Percentiles rank a stretch among this genome's conserved stretches.
Evolutionary conservation across 1,140 invertebrate species (phyloP).

Genomic region (Catajapyx aquilonaris): DNA sequence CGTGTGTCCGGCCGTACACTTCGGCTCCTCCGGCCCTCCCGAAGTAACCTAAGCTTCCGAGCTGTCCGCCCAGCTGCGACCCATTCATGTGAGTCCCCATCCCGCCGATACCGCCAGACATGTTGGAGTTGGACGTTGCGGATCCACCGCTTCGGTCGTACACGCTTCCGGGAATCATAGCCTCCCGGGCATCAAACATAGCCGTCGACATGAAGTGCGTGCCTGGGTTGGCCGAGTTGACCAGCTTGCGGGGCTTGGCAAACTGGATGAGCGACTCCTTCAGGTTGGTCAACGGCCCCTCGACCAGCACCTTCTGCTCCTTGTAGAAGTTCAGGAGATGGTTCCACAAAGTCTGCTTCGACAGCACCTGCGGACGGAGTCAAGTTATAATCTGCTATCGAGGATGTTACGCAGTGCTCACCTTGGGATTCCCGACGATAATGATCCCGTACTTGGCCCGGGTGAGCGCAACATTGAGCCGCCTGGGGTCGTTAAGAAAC

Average conservation of each 20-base stretch:
- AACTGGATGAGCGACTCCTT: constrained; percentile 95
- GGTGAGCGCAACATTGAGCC: constrained; percentile 94
- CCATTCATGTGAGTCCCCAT: no score
- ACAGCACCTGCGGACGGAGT: constrained; percentile 8
- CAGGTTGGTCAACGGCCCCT: constrained; percentile 91
- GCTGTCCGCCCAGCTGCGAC: constrained; percentile 13
- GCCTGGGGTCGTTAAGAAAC: constrained; percentile 90
- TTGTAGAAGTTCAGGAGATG: constrained; percentile 95
- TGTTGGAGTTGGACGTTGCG: no score
- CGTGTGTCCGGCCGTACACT: constrained; percentile 46
- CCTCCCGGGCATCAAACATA: constrained; percentile 78
- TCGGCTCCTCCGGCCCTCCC: constrained; percentile 20
- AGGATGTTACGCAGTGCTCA: no score
- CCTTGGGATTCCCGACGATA: constrained; percentile 97
- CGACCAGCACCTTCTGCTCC: constrained; percentile 90
- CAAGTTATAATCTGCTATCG: not conserved
- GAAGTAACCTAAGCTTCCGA: constrained; percentile 10
- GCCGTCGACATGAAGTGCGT: constrained; percentile 93
- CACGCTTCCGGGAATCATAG: constrained; percentile 63
- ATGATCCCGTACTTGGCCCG: constrained; percentile 95
- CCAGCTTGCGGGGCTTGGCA: constrained; percentile 86
- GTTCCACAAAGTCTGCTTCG: constrained; percentile 87
- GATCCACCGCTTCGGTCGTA: constrained; percentile 45
- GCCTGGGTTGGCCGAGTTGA: constrained; percentile 84
- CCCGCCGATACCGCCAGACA: no score